A percentile compares a stretch with the other conserved stretches of the same genome.
Conservation (phyloP, 2,797 vertebrate species). For the Sternotherus odoratus region DNA sequence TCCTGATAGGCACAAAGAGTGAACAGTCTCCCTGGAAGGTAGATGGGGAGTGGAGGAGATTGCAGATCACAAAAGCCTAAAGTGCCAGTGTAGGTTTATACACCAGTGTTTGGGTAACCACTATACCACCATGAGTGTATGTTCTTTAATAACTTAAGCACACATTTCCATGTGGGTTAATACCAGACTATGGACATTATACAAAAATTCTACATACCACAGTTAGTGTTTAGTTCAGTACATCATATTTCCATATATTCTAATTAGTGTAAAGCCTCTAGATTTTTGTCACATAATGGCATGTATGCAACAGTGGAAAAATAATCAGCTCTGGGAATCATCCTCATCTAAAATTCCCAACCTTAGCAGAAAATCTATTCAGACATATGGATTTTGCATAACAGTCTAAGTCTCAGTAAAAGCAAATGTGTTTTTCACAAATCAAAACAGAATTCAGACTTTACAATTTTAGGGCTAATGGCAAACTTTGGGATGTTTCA, state of each 20-base stretch:
- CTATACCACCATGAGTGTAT: background rate
- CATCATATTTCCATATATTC: conserved; percentile 2
- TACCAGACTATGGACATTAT: conserved; percentile 18
- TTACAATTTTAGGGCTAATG: background rate
- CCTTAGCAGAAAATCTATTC: conserved; percentile 15
- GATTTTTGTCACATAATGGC: conserved; percentile 23
- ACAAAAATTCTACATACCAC: background rate
- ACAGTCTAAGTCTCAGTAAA: background rate
- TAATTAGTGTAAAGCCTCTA: background rate
- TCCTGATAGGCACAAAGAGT: background rate
- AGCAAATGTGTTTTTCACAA: background rate
- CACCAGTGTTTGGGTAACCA: background rate
- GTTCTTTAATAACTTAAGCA: background rate
- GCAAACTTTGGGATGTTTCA: background rate
- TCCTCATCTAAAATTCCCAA: background rate
- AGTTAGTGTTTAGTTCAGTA: background rate
- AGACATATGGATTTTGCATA: background rate
- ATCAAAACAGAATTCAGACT: background rate
- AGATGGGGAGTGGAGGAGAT: background rate
- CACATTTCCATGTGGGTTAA: conserved; percentile 4
- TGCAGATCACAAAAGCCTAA: background rate
- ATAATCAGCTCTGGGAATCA: background rate
- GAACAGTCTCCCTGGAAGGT: background rate
- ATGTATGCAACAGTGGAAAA: conserved; percentile 22
- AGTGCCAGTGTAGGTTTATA: background rate